Evolutionary conservation across 37 sponge, comb jelly and placozoan species (phyloP).

Genomic region (Beroe ovata): DNA sequence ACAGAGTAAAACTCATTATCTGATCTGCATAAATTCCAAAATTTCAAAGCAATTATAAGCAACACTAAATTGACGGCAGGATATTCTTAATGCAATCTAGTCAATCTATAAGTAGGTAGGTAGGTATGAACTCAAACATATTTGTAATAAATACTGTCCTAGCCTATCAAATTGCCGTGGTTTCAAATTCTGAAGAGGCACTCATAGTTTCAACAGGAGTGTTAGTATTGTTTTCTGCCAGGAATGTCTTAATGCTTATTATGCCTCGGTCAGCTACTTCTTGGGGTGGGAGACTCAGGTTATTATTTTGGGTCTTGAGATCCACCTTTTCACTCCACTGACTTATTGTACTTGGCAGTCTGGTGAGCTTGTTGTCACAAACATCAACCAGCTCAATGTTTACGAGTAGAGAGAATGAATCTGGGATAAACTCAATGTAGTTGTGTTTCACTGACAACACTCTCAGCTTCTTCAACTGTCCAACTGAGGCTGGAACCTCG

Average conservation of each 20-base stretch:
- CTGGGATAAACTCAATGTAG: conserved; percentile 53
- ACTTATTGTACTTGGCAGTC: conserved; percentile 50
- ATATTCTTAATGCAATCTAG: too few relatives aligned
- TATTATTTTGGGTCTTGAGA: conserved; percentile 33
- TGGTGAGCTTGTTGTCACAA: conserved; percentile 62
- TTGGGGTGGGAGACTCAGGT: conserved; percentile 48
- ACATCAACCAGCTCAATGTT: conserved; percentile 66
- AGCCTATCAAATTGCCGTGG: conserved; percentile 25
- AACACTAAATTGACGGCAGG: too few relatives aligned
- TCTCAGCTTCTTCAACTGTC: conserved; percentile 19
- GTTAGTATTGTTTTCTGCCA: background rate
- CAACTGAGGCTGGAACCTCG: conserved; percentile 18
- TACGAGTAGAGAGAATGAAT: conserved; percentile 42
- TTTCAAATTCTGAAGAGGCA: conserved; percentile 24
- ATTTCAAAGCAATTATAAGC: too few relatives aligned
- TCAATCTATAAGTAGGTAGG: too few relatives aligned
- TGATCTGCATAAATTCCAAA: too few relatives aligned
- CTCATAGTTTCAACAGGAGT: background rate
- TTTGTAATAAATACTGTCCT: too few relatives aligned
- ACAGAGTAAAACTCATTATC: too few relatives aligned
- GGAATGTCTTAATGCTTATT: conserved; percentile 51
- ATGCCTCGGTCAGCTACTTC: conserved; percentile 58
- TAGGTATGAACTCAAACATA: too few relatives aligned
- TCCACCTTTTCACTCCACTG: conserved; percentile 18
- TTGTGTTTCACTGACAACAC: conserved; percentile 59